Conservation (phyloP, 2,113 vertebrate species). For the Excalfactoria chinensis region DNA sequence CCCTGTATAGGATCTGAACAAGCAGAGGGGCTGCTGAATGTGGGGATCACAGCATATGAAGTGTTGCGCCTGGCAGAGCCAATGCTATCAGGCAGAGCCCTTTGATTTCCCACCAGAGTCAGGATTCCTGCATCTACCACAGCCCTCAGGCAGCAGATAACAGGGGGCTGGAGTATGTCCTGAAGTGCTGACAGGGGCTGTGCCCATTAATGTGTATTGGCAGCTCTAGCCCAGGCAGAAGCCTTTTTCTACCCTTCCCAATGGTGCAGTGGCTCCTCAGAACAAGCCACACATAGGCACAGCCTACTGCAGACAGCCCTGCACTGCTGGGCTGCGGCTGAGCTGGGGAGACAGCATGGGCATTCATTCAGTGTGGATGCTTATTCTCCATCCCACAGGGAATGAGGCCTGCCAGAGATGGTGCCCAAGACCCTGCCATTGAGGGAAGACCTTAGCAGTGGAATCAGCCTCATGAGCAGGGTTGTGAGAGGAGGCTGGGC, state of each 20-base stretch:
- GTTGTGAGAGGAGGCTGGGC: background rate
- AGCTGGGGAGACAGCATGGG: background rate
- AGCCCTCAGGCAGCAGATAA: background rate
- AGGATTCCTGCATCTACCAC: background rate
- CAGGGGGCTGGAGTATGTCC: background rate
- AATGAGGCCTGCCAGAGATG: background rate
- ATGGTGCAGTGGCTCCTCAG: background rate
- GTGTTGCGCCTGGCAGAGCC: background rate
- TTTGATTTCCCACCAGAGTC: background rate
- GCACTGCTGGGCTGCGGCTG: background rate
- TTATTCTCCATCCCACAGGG: background rate
- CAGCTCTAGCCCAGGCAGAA: too few species aligned
- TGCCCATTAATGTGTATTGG: background rate
- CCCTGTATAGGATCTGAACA: background rate
- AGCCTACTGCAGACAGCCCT: background rate
- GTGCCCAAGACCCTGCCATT: background rate
- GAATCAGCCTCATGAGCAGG: background rate
- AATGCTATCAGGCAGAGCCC: background rate
- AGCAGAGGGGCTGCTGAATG: rapidly evolving
- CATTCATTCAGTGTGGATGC: background rate
- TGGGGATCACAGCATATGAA: background rate
- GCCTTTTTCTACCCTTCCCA: background rate
- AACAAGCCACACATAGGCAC: rapidly evolving
- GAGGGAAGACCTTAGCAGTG: background rate
- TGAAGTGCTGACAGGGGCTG: background rate